Base-by-base conservation (phyloP, 2,888 invertebrate species). In the Orthonychiurus folsomi region DNA sequence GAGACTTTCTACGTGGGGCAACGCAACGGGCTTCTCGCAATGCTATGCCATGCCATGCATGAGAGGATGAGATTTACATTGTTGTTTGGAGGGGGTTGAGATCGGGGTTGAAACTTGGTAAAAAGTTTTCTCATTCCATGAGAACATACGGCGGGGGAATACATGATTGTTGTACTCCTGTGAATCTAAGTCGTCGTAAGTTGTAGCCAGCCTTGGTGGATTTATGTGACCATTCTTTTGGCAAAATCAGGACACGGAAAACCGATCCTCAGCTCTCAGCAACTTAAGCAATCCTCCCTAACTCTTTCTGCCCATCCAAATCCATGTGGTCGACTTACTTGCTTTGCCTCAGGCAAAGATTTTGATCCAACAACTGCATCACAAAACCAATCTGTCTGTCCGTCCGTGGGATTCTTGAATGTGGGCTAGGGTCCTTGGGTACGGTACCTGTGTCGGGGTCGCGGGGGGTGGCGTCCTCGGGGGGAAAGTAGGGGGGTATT, bases 1-100 rank as follows among this genome's bases (percentile, higher is more conserved):
- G 37, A 52, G 52, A 52, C 52, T 52, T 52, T 52, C 52, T 52
- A 52, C 5, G 24, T 48, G 48, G 12, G 12, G 48, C 48, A 48
- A 15, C 15, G 48, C 48, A 48, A 15, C n/a, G n/a, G 15, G 48
- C 48, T 12, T n/a, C n/a, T n/a, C n/a, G 48, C 48, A 12, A 15
- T 48, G 48, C 48, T 15, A 48, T 48, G n/a, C 12, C 48, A n/a
- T 20, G 24, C 52, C 52, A 20, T 52, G 52, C 9, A 9, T 37
- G 15, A 15, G 37, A 15, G 15, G 5, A 37, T 37, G 5, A 37
- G 37, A 37, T 37, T 37, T 37, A 37, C 37, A 37, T 37, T 37
- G 37, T 37, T 37, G 37, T 37, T 37, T n/a, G 15, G 37, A 37
- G 37, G 37, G 5, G 37, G 37, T 9, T 37, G 15, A 37, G 37